phyloP scores from a whole-genome alignment of 2,797 vertebrate species.

The Parambassis ranga region DNA sequence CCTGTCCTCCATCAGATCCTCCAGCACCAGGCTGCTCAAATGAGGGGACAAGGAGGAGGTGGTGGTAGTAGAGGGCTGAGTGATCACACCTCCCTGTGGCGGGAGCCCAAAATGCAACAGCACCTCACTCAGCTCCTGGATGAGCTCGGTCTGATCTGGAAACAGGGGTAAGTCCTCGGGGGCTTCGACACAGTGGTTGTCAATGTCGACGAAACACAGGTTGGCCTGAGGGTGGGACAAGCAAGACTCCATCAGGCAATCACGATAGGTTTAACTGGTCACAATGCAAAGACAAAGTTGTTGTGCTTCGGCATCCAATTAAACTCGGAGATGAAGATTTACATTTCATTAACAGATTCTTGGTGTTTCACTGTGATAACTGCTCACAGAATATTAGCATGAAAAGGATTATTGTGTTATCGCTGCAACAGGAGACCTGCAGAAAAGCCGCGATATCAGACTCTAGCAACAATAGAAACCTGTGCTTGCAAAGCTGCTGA shows the following conservation, averaged over 20 bases:
- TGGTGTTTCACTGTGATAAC: conserved; percentile 18
- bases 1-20: conserved; percentile 91
- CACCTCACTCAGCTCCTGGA: conserved; percentile 93
- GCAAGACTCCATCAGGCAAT: conserved; percentile 27
- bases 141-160: conserved; percentile 91
- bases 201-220: conserved; percentile 97
- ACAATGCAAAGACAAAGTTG: neutral
- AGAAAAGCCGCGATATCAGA: conserved; percentile 19
- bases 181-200: conserved; percentile 91
- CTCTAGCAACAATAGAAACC: neutral
- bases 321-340: conserved; percentile 43
- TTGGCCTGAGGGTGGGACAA: conserved; percentile 84
- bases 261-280: conserved; percentile 23
- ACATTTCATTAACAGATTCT: conserved; percentile 34
- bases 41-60: conserved; percentile 60
- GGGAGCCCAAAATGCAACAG: conserved; percentile 88
- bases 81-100: conserved; percentile 78
- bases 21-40: conserved; percentile 83
- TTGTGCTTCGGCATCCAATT: conserved; percentile 42
- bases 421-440: conserved; percentile 1
- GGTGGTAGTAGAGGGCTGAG: conserved; percentile 73
- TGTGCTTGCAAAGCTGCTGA: conserved; percentile 37
- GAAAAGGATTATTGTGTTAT: conserved; percentile 39
- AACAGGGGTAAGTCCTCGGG: conserved; percentile 95
- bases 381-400: conserved; percentile 18